Evolutionary conservation across 2,888 invertebrate species (phyloP).

Genomic region (Brachynemurus nebulosus): DNA sequence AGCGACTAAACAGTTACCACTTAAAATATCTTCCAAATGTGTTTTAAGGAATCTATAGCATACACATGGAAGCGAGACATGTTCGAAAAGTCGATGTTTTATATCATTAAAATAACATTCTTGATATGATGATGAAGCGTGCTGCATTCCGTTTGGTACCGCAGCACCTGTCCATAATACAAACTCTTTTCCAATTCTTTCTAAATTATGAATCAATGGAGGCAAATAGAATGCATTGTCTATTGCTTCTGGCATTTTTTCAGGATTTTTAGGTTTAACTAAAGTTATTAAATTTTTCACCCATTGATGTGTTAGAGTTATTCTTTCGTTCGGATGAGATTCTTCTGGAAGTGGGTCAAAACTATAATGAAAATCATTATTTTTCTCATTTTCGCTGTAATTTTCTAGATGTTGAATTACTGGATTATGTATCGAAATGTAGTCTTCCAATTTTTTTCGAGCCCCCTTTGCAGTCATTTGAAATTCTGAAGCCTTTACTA

Average conservation of each 20-base stretch:
- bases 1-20: background rate
- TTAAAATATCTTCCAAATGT: background rate
- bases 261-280: background rate
- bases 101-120: background rate
- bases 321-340: background rate
- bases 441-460: background rate
- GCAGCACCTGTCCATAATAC: background rate
- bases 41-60: background rate
- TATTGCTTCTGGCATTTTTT: background rate
- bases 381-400: background rate
- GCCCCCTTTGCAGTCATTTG: background rate
- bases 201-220: background rate
- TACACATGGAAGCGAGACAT: background rate
- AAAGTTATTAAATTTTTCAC: background rate
- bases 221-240: too few relatives aligned
- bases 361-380: background rate
- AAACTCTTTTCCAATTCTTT: background rate
- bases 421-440: background rate
- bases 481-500: background rate
- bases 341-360: background rate
- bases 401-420: too few relatives aligned
- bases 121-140: background rate
- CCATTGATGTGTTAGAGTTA: background rate
- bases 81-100: background rate
- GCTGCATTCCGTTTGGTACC: background rate